A percentile compares a stretch with the other conserved stretches of the same genome.
Evolutionary conservation across 2,888 invertebrate genomes (phyloP).

Genomic region (Stenichneumon culpator): DNA sequence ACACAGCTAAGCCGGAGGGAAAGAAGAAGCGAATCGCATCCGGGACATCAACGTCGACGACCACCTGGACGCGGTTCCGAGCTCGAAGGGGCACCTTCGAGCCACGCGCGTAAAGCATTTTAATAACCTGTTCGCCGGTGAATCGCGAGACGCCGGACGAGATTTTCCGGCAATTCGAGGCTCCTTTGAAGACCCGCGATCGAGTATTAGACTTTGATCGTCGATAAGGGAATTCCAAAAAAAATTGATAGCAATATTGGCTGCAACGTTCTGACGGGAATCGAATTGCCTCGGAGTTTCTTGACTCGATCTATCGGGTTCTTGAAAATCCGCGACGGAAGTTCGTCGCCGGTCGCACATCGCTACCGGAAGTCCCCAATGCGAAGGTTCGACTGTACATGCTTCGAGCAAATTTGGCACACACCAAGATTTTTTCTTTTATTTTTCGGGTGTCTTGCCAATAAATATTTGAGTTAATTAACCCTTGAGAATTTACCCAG

Average conservation of each 20-base stretch:
- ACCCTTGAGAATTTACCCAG: no score
- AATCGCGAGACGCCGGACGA: background rate
- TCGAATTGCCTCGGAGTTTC: background rate
- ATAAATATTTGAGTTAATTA: no score
- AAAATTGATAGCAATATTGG: background rate
- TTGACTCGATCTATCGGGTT: background rate
- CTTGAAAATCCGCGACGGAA: background rate
- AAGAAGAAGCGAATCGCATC: constrained; percentile 61
- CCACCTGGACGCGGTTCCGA: constrained; percentile 6
- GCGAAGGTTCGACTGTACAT: no score
- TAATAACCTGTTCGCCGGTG: constrained; percentile 48
- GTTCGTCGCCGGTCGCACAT: background rate
- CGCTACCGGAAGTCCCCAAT: no score
- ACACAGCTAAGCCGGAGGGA: background rate
- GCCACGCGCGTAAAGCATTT: constrained; percentile 52
- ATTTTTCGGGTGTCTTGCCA: no score
- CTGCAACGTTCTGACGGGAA: background rate
- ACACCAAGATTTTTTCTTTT: no score
- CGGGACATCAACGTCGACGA: constrained; percentile 32
- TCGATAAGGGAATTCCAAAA: background rate
- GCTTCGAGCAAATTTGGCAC: no score
- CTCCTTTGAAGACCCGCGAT: background rate
- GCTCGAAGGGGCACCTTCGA: constrained; percentile 2
- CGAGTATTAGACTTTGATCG: background rate
- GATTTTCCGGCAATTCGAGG: background rate